Conservation (phyloP, 2,797 vertebrate genomes). For the Chiroxiphia lanceolata region DNA sequence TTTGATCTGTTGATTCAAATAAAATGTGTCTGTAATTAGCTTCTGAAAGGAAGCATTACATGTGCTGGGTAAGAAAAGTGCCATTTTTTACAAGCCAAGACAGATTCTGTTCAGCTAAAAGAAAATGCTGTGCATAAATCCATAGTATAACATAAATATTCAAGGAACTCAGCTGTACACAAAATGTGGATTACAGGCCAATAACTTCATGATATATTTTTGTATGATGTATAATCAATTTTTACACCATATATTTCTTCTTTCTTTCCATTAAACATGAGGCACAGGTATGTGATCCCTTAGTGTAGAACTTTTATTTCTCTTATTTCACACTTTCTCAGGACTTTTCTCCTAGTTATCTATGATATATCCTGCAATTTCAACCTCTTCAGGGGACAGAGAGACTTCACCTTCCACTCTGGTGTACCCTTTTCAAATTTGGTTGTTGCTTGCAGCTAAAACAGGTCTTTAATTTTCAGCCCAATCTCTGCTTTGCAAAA, state of each 20-base stretch:
- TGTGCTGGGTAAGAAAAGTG: neutral
- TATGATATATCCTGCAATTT: neutral
- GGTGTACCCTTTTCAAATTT: neutral
- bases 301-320: neutral
- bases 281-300: neutral
- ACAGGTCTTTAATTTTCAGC: neutral
- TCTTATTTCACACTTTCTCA: neutral
- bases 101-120: neutral
- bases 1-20: constrained; percentile 1
- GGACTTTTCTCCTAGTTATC: neutral
- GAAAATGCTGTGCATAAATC: neutral
- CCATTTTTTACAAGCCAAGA: neutral
- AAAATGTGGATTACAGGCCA: neutral
- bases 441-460: neutral
- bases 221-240: neutral
- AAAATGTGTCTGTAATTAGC: neutral
- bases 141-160: neutral
- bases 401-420: neutral
- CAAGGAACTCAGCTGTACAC: neutral
- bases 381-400: neutral
- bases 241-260: neutral
- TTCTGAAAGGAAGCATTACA: neutral
- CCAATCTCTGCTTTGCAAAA: neutral
- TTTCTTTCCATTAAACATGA: neutral
- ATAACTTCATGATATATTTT: neutral